Evolutionary conservation across 2,113 vertebrate species (phyloP).

Genomic region (Sander lucioperca): DNA sequence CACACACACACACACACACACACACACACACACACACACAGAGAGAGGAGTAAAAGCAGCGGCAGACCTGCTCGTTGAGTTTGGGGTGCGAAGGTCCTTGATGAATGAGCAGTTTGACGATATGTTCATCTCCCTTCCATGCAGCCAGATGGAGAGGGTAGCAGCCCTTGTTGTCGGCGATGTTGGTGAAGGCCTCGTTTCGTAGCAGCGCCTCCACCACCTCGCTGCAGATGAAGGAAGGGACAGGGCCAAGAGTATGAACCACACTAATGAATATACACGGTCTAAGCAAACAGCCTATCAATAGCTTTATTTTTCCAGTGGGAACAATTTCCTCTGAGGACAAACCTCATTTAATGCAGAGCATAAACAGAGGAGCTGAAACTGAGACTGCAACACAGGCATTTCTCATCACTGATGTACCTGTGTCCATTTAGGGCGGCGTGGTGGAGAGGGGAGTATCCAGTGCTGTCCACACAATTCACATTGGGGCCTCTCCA

Average conservation of each 20-base stretch:
- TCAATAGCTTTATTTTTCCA: constrained; percentile 56
- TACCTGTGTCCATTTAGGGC: constrained; percentile 97
- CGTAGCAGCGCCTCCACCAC: constrained; percentile 95
- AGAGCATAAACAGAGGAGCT: constrained; percentile 8
- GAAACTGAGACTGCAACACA: background rate
- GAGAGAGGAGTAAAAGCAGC: background rate
- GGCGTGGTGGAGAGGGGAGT: constrained; percentile 96
- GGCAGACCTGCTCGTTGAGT: constrained; percentile 96
- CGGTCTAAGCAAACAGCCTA: constrained; percentile 10
- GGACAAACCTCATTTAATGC: constrained; percentile 15
- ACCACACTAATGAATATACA: constrained; percentile 49
- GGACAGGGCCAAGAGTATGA: background rate
- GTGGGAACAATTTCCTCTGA: constrained; percentile 34
- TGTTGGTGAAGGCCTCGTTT: constrained; percentile 96
- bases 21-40: background rate
- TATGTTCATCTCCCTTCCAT: constrained; percentile 97
- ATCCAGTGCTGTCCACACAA: constrained; percentile 97
- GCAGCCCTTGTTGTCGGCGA: constrained; percentile 97
- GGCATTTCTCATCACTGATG: constrained; percentile 2
- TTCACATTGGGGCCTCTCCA: constrained; percentile 99
- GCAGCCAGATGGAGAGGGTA: constrained; percentile 98
- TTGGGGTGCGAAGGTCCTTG: constrained; percentile 95
- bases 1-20: too few species aligned
- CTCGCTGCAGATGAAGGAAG: constrained; percentile 83
- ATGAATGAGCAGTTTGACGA: constrained; percentile 95